Base-by-base conservation (phyloP, 2,888 invertebrate species). In the Nemurella pictetii region DNA sequence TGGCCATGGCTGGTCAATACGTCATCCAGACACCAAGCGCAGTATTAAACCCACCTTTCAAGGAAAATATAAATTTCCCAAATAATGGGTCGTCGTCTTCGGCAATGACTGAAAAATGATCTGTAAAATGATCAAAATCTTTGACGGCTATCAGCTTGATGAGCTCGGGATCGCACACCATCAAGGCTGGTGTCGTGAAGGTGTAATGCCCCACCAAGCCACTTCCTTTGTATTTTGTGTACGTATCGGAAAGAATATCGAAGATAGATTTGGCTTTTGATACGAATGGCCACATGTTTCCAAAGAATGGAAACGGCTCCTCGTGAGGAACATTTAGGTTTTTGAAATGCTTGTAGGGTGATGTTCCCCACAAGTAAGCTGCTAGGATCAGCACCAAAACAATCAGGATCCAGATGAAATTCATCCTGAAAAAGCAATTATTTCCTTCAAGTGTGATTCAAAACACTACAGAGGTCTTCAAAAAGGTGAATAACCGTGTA, bases 81-180 rank as follows among this genome's bases (percentile, higher is more conserved):
- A 93, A 92, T 0, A 93, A 87, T 0, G 91, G 91, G 75, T 92
- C 93, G 7, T 87, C 87, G 0, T 89, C 88, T 27, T 91, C 89
- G 4, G 89, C 88, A 3, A 92, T 91, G 90, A 87, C 88, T 3
- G 85, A 87, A 55, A 89, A 89, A 86, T 92, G 92, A 87, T 93
- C 92, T 0, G 91, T 86, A 87, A 93, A 93, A 87, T 91, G 91
- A 80, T 93, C 93, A 73, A 93, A 93, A 86, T 93, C 92, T 87
- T 93, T 93, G 0, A 93, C 90, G 0, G 92, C 90, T 25, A 93
- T 90, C 77, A 88, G 90, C 86, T 92, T 93, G 0, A 93, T 89
- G 15, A 93, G 84, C 77, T 93, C 93, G 0, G 92, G 92, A 87
- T 93, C 93, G 0, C 91, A 89, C 20, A 93, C 89, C 35, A 93